These are phyloP conservation scores for Drosophila prostipennis DNA, from an alignment of 2,888 invertebrate genomes.

Conservation along the genomic window DNA sequence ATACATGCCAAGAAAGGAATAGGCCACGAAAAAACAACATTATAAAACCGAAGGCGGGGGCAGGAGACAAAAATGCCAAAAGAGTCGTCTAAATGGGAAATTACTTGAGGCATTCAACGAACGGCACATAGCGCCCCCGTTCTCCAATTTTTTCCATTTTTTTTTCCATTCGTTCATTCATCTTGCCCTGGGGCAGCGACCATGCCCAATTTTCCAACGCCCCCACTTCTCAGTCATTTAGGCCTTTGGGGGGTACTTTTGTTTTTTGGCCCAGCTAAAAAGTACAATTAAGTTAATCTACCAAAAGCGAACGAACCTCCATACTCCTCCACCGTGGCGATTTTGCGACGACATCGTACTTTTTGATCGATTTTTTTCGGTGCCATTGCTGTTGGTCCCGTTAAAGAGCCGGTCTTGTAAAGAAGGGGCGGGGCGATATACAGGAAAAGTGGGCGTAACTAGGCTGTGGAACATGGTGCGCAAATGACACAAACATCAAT, in stretches of 20 bases:
- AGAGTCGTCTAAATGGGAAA: conserved; percentile 51
- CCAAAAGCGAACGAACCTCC: conserved; percentile 5
- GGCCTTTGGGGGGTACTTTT: conserved; percentile 15
- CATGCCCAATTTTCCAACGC: conserved; percentile 9
- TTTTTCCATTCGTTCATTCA: conserved; percentile 4
- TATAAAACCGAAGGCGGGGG: background rate
- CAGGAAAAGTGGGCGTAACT: conserved; percentile 17
- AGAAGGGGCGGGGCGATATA: background rate
- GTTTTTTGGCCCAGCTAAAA: conserved; percentile 33
- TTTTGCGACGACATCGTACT: conserved; percentile 34
- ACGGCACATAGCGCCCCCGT: conserved; percentile 7
- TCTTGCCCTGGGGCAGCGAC: conserved; percentile 10
- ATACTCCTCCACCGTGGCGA: background rate
- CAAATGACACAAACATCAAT: conserved; percentile 15
- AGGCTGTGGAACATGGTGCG: conserved; percentile 12
- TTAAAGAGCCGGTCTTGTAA: conserved; percentile 12
- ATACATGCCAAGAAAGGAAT: conserved; percentile 24
- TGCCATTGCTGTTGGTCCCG: conserved; percentile 23
- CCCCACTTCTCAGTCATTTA: conserved; percentile 2
- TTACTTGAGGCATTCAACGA: conserved; percentile 63
- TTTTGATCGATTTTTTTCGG: conserved; percentile 32
- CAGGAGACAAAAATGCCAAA: conserved; percentile 9
- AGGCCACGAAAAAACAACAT: conserved; percentile 17
- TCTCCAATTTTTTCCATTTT: background rate
- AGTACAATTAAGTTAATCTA: conserved; percentile 41